Percentiles rank a stretch among this genome's conserved stretches.
These are phyloP conservation scores for Cricetomys ansorgei DNA, from an alignment of 2,113 vertebrate species.

Conservation along the genomic window DNA sequence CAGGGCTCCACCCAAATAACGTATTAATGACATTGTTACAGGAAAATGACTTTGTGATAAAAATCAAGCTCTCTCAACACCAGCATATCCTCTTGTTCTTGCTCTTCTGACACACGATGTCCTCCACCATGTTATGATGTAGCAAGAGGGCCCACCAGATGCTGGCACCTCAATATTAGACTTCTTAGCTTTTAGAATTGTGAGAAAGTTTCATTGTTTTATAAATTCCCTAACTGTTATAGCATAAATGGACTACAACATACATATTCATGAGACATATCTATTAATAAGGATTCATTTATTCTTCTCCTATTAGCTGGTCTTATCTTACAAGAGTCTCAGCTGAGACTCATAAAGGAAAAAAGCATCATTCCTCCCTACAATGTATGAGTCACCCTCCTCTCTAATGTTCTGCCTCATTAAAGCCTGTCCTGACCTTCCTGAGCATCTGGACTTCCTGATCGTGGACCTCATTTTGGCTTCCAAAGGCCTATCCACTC, in stretches of 20 bases:
- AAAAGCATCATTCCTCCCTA: neutral
- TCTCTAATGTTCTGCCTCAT: constrained; percentile 32
- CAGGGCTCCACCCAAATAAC: neutral
- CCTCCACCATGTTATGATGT: neutral
- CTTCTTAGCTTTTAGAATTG: neutral
- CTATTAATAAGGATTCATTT: neutral
- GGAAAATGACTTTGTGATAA: neutral
- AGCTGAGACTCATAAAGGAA: neutral
- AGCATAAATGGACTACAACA: neutral
- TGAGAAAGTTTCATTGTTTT: neutral
- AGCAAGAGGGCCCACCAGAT: neutral
- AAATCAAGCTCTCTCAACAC: neutral
- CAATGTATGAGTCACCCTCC: neutral
- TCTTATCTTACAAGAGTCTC: neutral
- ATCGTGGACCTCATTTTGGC: neutral
- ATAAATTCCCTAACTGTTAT: neutral
- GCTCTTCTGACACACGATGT: neutral
- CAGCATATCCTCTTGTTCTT: neutral
- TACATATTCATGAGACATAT: neutral
- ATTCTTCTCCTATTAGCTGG: neutral
- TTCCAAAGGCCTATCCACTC: neutral
- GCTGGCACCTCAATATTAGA: neutral
- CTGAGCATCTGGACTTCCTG: neutral
- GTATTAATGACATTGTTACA: neutral
- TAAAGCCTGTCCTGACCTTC: neutral